phyloP scores from a whole-genome alignment of 2,888 invertebrate species.

The Lasioglossum pauxillum region DNA sequence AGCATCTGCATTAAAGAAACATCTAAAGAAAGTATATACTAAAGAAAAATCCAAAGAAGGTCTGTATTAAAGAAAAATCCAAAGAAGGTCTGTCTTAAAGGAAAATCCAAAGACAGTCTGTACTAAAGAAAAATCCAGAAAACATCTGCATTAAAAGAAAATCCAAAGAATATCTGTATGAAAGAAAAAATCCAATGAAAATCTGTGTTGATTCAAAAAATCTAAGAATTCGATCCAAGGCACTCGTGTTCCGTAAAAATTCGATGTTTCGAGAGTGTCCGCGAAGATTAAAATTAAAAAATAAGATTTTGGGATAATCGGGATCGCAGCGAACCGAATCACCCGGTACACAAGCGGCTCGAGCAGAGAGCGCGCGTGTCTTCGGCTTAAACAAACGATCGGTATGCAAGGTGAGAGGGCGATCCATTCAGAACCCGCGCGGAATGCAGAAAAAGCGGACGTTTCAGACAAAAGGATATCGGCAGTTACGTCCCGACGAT shows the following conservation, averaged over 20 bases:
- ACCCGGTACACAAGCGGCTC: not conserved
- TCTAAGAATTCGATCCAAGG: too few species aligned
- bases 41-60: too few species aligned
- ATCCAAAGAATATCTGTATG: too few species aligned
- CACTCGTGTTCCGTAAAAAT: too few species aligned
- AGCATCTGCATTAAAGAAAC: not conserved
- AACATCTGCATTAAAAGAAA: not conserved
- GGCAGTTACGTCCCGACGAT: slow-evolving; percentile 18
- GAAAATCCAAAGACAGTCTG: too few species aligned
- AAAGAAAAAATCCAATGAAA: too few species aligned
- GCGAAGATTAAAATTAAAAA: too few species aligned
- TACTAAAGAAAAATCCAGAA: not conserved
- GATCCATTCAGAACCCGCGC: slow-evolving; percentile 33
- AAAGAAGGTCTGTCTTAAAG: not conserved
- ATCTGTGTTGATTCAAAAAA: too few species aligned
- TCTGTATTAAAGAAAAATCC: too few species aligned
- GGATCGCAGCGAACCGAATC: not conserved
- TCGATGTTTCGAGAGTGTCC: too few species aligned
- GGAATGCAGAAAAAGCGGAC: slow-evolving; percentile 57
- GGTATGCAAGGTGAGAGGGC: slow-evolving; percentile 56
- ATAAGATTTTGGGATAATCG: not conserved
- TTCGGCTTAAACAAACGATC: slow-evolving; percentile 53
- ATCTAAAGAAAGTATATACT: not conserved
- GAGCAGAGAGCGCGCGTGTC: slow-evolving; percentile 19
- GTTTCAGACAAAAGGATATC: slow-evolving; percentile 48